Percentiles rank a stretch among this genome's conserved stretches.
Evolutionary conservation across 2,113 vertebrate genomes (phyloP).

Genomic region (Myrmophylax atrothorax): DNA sequence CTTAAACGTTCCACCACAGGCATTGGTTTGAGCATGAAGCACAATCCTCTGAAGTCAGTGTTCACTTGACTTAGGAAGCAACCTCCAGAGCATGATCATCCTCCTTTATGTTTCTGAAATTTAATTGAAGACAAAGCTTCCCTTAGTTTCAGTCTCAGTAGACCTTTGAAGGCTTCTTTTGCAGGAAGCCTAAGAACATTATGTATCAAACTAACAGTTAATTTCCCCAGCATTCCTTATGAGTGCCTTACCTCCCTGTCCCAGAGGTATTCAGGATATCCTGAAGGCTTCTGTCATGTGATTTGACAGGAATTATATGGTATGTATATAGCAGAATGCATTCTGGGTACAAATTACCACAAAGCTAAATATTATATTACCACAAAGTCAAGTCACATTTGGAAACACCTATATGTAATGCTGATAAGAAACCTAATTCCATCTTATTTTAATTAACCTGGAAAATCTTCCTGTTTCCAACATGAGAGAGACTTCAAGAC

Average conservation of each 20-base stretch:
- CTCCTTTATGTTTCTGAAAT: not conserved
- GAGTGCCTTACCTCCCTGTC: not conserved
- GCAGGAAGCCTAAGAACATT: not conserved
- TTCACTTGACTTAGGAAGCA: not conserved
- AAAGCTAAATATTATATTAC: not conserved
- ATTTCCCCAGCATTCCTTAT: not conserved
- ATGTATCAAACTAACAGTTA: not conserved
- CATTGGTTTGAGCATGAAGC: not conserved
- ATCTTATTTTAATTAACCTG: constrained; percentile 6
- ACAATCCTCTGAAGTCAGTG: not conserved
- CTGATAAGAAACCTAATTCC: not conserved
- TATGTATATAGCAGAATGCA: not conserved
- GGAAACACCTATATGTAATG: not conserved
- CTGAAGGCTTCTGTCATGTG: not conserved
- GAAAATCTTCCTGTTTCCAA: not conserved
- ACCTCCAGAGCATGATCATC: not conserved
- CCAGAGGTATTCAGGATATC: not conserved
- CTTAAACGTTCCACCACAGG: not conserved
- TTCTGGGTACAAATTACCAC: not conserved
- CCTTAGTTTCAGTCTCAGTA: not conserved
- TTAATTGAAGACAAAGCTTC: not conserved
- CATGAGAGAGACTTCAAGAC: not conserved
- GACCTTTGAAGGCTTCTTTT: not conserved
- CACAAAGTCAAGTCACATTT: not conserved
- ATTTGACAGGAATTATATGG: not conserved